These are phyloP conservation scores for Campoplex nolae DNA, from an alignment of 2,888 invertebrate genomes.

Conservation along the genomic window DNA sequence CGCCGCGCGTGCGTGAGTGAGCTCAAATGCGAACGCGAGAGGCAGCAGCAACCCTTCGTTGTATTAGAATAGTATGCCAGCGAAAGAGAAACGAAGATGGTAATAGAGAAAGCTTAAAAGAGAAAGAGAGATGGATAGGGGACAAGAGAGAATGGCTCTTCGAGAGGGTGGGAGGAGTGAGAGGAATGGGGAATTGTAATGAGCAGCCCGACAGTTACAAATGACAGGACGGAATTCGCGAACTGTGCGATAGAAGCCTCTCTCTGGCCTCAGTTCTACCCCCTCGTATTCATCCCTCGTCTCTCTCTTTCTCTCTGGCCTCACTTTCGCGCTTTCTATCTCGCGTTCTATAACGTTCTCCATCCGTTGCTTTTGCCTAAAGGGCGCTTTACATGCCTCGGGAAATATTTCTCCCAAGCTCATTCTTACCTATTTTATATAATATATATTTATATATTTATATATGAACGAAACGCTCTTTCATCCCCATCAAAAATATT, in stretches of 20 bases:
- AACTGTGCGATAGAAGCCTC: slow-evolving; percentile 83
- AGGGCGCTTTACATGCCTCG: slow-evolving; percentile 80
- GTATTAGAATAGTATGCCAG: slow-evolving; percentile 64
- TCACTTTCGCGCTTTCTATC: slow-evolving; percentile 64
- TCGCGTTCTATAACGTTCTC: slow-evolving; percentile 63
- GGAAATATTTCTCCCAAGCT: slow-evolving; percentile 64
- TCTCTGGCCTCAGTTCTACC: slow-evolving; percentile 71
- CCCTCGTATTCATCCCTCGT: slow-evolving; percentile 48
- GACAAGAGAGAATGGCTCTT: slow-evolving; percentile 71
- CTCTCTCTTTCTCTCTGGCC: slow-evolving; percentile 46
- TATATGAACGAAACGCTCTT: slow-evolving; percentile 51
- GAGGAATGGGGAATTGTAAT: slow-evolving; percentile 85
- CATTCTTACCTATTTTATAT: slow-evolving; percentile 34
- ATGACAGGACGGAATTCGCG: slow-evolving; percentile 85
- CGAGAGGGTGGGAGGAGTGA: slow-evolving; percentile 71
- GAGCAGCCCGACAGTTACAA: slow-evolving; percentile 85
- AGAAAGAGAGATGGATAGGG: slow-evolving; percentile 70
- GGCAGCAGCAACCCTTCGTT: slow-evolving; percentile 71
- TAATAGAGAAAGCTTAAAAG: slow-evolving; percentile 66
- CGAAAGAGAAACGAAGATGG: slow-evolving; percentile 71
- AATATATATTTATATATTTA: slow-evolving; percentile 8
- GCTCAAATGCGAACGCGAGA: slow-evolving; percentile 64
- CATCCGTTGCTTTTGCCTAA: slow-evolving; percentile 75
- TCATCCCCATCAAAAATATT: slow-evolving; percentile 59
- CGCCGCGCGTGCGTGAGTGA: slow-evolving; percentile 56